phyloP scores from a whole-genome alignment of 1,140 invertebrate species.

The Ceratina australensis region DNA sequence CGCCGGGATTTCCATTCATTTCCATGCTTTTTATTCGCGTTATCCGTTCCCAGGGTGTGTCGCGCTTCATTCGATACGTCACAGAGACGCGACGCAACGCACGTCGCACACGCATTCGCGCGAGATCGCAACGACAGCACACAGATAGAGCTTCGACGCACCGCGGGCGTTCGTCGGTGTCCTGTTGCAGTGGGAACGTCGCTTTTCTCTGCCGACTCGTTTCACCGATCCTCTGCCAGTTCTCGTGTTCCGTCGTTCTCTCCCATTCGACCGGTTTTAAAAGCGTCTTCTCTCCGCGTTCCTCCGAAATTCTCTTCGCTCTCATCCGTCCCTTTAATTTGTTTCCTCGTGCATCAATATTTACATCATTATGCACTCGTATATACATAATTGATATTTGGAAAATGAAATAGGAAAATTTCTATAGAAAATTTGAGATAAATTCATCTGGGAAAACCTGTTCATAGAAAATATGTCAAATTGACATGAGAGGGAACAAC shows the following conservation, averaged over 20 bases:
- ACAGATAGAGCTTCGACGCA: background rate
- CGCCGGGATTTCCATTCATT: constrained; percentile 29
- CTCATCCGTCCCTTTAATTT: background rate
- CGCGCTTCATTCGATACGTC: constrained; percentile 53
- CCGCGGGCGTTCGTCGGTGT: constrained; percentile 44
- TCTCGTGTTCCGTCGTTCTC: constrained; percentile 45
- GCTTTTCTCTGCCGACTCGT: constrained; percentile 55
- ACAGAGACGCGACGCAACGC: background rate
- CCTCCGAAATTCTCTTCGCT: background rate
- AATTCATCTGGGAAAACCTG: no score
- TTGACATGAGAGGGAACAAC: no score
- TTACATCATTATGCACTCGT: no score
- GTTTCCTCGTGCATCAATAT: background rate
- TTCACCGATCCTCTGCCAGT: constrained; percentile 48
- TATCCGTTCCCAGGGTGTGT: constrained; percentile 43
- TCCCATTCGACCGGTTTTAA: constrained; percentile 54
- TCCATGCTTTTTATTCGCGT: constrained; percentile 21
- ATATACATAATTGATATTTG: background rate
- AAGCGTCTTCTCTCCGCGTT: constrained; percentile 14
- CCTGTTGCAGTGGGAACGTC: constrained; percentile 59
- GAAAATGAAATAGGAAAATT: background rate
- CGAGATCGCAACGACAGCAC: constrained; percentile 24
- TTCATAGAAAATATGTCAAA: no score
- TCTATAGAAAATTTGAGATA: no score
- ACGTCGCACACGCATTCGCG: constrained; percentile 15